phyloP scores from a whole-genome alignment of 2,113 vertebrate genomes.

The Notarius quadriscutis region DNA sequence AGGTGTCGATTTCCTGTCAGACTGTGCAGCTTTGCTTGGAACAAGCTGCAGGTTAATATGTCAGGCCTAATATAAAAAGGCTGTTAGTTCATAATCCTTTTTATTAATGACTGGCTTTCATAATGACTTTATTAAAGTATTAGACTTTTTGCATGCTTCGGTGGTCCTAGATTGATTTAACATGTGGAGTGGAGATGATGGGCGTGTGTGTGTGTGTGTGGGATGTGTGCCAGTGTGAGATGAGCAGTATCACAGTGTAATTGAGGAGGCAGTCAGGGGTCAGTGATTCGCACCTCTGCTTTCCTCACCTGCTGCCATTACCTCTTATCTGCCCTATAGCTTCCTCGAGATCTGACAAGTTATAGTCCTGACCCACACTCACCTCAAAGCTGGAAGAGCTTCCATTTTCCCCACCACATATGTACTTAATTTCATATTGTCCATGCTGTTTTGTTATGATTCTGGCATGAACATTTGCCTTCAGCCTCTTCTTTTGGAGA shows the following conservation, averaged over 20 bases:
- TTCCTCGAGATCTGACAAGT: conserved; percentile 31
- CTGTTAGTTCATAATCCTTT: not conserved
- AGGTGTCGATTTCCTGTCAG: not conserved
- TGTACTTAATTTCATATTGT: not conserved
- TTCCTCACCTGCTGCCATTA: conserved; percentile 33
- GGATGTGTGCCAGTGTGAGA: conserved; percentile 37
- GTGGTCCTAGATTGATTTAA: not conserved
- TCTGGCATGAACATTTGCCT: not conserved
- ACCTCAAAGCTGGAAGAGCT: not conserved
- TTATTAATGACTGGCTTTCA: not conserved
- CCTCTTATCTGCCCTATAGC: conserved; percentile 29
- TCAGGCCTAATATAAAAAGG: not conserved
- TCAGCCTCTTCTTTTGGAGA: not conserved
- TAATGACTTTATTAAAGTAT: not conserved
- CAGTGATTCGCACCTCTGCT: conserved; percentile 37
- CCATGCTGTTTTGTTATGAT: not conserved
- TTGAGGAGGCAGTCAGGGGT: conserved; percentile 36
- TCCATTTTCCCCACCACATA: not conserved
- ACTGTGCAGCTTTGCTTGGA: not conserved
- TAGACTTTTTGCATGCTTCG: not conserved
- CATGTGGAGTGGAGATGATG: not conserved
- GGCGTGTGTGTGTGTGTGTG: not conserved
- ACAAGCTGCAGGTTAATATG: not conserved
- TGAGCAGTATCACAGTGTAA: conserved; percentile 27
- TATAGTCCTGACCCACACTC: conserved; percentile 19